Evolutionary conservation across 2,797 vertebrate species (phyloP).

Genomic region (Triplophysa bombifrons): DNA sequence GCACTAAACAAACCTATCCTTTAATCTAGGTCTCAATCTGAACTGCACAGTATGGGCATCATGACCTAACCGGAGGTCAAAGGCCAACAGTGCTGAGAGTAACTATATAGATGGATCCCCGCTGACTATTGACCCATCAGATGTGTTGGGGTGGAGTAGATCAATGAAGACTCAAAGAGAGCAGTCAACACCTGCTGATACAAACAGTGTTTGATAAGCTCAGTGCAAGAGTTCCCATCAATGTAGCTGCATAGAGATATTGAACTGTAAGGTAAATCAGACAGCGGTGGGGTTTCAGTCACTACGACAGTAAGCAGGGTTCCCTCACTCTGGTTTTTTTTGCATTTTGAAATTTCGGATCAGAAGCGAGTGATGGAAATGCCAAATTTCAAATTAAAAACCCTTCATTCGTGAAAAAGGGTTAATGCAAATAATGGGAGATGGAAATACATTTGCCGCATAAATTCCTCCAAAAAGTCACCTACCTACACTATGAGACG

Average conservation of each 20-base stretch:
- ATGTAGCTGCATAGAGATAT: slow-evolving; percentile 53
- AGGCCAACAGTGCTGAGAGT: neutral
- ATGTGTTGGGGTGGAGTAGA: slow-evolving; percentile 49
- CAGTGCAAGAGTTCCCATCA: slow-evolving; percentile 46
- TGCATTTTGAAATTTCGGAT: no score
- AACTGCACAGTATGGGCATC: neutral
- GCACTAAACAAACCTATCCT: neutral
- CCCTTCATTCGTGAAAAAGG: no score
- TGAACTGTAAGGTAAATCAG: slow-evolving; percentile 41
- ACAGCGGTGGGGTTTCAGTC: slow-evolving; percentile 6
- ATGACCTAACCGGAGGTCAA: neutral
- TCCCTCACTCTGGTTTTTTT: no score
- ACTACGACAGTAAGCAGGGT: neutral
- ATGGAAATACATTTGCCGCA: no score
- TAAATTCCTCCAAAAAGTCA: no score
- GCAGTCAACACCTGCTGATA: slow-evolving; percentile 55
- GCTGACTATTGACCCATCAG: slow-evolving; percentile 47
- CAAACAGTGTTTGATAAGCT: slow-evolving; percentile 46
- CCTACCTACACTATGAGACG: no score
- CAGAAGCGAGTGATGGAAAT: no score
- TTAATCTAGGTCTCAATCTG: neutral
- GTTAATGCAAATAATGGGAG: no score
- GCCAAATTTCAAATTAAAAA: no score
- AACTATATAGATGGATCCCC: slow-evolving; percentile 3
- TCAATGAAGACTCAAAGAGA: slow-evolving; percentile 54